Base-by-base conservation (phyloP, 2,113 vertebrate genomes). In the human region DNA sequence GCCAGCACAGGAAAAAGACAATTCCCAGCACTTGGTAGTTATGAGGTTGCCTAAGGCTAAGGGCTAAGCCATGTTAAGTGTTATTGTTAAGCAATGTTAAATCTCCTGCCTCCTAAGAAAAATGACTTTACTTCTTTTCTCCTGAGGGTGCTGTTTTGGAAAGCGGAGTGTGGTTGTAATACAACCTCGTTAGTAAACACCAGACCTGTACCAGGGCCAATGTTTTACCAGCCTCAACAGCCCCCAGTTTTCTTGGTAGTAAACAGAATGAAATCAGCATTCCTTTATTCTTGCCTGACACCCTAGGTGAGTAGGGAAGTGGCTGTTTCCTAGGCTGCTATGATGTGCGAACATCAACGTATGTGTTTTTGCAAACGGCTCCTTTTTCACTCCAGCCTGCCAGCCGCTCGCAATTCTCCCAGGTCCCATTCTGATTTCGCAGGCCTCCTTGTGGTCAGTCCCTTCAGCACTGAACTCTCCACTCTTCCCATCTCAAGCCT, bases 61-160 rank as follows among this genome's bases (percentile, higher is more conserved):
- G 0, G 95, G 96, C 98, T 98, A 98, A 98, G 96, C 88, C 89
- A 90, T 97, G 98, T 97, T 93, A 98, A 98, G 97, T 80, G 95
- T 95, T 94, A 98, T 96, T 96, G 97, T 98, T 98, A 98, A 98
- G 93, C 97, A 98, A 95, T 89, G 96, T 97, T 98, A 98, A 98
- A 97, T 98, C 97, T 93, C 98, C 90, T 96, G 97, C 97, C 89
- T 98, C 93, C 38, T 78, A 86, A 97, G 93, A 93, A 98, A 97
- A 98, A 97, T 96, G 72, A 50, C 97, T 98, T 97, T 85, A 94
- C 98, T 98, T 95, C 98, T 97, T 88, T 30, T 94, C 89, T 84
- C 95, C 89, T 97, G 93, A 87, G 94, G 78, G 84, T 95, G 52
- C 72, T 97, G 88, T 95, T 98, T 96, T 57, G 48, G 90, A 94